These are phyloP conservation scores for Acronicta alni DNA, from an alignment of 2,888 invertebrate species.

Conservation along the genomic window DNA sequence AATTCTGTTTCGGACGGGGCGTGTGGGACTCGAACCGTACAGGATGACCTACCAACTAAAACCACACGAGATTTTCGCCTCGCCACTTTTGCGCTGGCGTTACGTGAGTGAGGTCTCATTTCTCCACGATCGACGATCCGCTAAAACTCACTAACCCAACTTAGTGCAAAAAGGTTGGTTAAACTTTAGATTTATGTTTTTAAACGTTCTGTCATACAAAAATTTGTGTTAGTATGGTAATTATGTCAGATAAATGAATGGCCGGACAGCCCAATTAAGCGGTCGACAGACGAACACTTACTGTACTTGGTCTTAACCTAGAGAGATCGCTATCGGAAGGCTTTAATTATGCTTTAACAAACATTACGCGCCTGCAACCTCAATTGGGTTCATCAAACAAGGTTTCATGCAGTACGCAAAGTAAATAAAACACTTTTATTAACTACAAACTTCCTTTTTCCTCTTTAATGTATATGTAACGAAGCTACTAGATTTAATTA, in stretches of 20 bases:
- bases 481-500: not conserved
- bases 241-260: conserved; percentile 31
- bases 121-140: too few species aligned
- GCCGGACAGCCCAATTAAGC: conserved; percentile 53
- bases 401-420: conserved; percentile 66
- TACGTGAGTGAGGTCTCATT: too few species aligned
- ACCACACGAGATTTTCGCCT: too few species aligned
- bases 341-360: conserved; percentile 75
- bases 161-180: too few species aligned
- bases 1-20: too few species aligned
- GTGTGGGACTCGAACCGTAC: too few species aligned
- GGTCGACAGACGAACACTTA: conserved; percentile 60
- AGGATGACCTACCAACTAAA: too few species aligned
- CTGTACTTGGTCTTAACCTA: conserved; percentile 81
- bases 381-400: conserved; percentile 71
- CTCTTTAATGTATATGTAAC: conserved; percentile 16
- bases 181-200: too few species aligned
- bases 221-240: too few species aligned
- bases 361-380: conserved; percentile 68
- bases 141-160: too few species aligned
- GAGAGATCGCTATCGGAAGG: conserved; percentile 78
- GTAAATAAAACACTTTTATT: conserved; percentile 60
- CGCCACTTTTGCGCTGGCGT: too few species aligned
- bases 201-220: too few species aligned
- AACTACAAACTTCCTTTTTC: conserved; percentile 60